A percentile compares a stretch with the other conserved stretches of the same genome.
Conservation (phyloP, 2,888 invertebrate genomes). For the Epirrhoe tristata region DNA sequence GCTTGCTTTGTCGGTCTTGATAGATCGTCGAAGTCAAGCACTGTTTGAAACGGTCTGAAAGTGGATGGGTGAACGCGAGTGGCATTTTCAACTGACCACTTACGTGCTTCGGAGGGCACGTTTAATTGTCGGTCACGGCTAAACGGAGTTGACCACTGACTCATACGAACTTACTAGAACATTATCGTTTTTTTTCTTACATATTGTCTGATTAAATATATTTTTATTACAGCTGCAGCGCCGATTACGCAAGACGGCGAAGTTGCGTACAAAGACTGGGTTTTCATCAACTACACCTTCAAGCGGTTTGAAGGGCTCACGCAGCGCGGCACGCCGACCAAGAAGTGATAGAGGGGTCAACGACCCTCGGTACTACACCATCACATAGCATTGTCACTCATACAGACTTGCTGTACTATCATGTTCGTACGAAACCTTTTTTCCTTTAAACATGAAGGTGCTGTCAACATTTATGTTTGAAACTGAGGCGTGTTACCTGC, state of each 20-base stretch:
- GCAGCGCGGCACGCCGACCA: conserved; percentile 93
- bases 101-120: no score
- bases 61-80: no score
- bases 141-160: no score
- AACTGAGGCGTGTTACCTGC: neutral
- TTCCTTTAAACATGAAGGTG: neutral
- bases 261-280: conserved; percentile 98
- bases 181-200: no score
- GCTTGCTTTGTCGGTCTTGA: no score
- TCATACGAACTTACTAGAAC: no score
- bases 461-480: neutral
- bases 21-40: no score
- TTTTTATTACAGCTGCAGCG: conserved; percentile 88
- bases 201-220: neutral
- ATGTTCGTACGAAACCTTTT: neutral
- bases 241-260: conserved; percentile 96
- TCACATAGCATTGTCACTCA: neutral
- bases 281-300: conserved; percentile 99
- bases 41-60: no score
- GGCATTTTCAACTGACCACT: no score
- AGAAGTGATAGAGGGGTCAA: conserved; percentile 83
- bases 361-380: neutral
- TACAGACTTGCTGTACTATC: neutral
- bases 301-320: conserved; percentile 99
- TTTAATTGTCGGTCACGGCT: no score